Evolutionary conservation across 2,797 vertebrate species (phyloP).

Genomic region (Semotilus atromaculatus): DNA sequence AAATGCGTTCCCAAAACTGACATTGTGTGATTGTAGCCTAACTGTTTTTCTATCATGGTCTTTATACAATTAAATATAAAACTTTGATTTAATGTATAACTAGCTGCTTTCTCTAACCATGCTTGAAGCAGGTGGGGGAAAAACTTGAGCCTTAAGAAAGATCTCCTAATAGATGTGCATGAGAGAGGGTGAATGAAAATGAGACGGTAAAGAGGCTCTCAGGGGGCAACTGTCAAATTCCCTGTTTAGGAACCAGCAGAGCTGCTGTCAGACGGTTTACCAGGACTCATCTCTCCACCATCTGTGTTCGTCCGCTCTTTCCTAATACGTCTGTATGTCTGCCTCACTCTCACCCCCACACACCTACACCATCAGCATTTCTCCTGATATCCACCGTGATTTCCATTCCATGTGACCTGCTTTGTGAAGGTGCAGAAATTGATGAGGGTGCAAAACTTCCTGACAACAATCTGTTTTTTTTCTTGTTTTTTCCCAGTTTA

Average conservation of each 20-base stretch:
- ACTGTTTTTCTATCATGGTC: background rate
- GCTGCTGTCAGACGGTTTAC: background rate
- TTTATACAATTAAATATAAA: background rate
- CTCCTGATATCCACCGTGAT: background rate
- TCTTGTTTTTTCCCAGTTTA: background rate
- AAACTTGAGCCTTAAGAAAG: conserved; percentile 13
- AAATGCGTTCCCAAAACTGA: background rate
- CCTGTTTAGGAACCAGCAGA: conserved; percentile 28
- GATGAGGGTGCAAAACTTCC: background rate
- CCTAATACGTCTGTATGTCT: background rate
- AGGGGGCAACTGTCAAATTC: conserved; percentile 30
- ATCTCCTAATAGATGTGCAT: conserved; percentile 26
- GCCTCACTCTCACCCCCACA: background rate
- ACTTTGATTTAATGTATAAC: background rate
- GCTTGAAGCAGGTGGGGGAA: background rate
- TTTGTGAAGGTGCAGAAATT: background rate
- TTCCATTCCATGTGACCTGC: background rate
- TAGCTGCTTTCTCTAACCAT: background rate
- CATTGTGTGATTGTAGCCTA: background rate
- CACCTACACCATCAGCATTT: background rate
- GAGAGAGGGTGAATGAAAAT: conserved; percentile 21
- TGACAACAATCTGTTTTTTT: background rate
- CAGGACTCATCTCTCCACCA: conserved; percentile 20
- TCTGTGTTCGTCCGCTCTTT: conserved; percentile 20
- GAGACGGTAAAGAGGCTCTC: conserved; percentile 23